These are phyloP conservation scores for Ephestia elutella DNA, from an alignment of 1,140 invertebrate species.

Conservation along the genomic window DNA sequence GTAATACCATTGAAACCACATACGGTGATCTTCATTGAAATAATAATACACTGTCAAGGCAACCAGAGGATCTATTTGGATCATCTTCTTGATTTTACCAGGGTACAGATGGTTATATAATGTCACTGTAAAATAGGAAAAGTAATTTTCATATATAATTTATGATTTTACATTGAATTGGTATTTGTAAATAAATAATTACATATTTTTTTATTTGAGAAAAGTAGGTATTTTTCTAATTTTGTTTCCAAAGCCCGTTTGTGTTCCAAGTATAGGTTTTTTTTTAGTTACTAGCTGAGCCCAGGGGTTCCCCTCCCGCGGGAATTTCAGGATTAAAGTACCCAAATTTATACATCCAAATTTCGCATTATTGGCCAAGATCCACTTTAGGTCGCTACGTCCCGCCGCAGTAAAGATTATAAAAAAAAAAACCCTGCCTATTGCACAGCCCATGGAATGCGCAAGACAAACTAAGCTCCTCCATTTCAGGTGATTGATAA, in stretches of 20 bases:
- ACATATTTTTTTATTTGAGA: too few relatives aligned
- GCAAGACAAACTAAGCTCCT: neutral
- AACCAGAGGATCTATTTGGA: neutral
- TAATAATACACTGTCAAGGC: neutral
- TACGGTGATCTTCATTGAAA: neutral
- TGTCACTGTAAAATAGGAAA: neutral
- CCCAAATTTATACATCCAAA: too few relatives aligned
- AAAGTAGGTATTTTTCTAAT: too few relatives aligned
- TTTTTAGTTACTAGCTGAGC: too few relatives aligned
- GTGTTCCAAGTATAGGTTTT: too few relatives aligned
- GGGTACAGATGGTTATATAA: neutral
- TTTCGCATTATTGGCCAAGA: too few relatives aligned
- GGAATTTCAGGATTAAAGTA: too few relatives aligned
- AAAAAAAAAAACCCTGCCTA: neutral
- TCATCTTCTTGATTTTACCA: neutral
- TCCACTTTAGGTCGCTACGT: too few relatives aligned
- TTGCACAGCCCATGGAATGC: neutral
- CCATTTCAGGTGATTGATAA: neutral
- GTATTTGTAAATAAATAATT: too few relatives aligned
- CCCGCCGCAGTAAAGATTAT: neutral
- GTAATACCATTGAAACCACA: neutral
- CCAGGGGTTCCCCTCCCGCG: too few relatives aligned
- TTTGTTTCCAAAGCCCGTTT: too few relatives aligned
- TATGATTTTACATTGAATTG: neutral
- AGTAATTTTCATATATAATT: neutral